Evolutionary conservation across 2,797 vertebrate genomes (phyloP), one percentile per base, ranked within the genome.

Genomic region (Nasua narica): DNA sequence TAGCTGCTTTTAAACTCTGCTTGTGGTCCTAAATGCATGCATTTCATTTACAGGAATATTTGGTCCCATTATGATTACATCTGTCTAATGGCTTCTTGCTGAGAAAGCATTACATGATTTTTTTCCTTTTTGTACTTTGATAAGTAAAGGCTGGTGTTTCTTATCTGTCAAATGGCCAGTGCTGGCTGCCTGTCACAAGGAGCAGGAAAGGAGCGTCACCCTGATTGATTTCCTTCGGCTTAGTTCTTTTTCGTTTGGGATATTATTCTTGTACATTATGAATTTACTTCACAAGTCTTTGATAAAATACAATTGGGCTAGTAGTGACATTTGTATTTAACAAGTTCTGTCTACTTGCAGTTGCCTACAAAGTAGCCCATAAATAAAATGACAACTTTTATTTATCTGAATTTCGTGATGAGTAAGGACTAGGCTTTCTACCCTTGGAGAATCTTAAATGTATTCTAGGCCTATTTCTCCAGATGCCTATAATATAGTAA

Each of bases 11-110:
- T 97, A 95, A 94, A 96, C 94, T 46, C 96, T 13, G n/a, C 91
- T 69, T 95, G 97, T 50, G 84, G 94, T 94, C 87, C 70, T 96
- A 96, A 95, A 94, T 96, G 94, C 54, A 23, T 3, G 4, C 48
- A 52, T 93, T 97, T 97, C 96, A 95, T 94, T 97, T 96, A 96
- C 86, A 92, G 97, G 91, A 95, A 97, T 97, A 96, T 97, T 97
- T 96, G 94, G 90, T 74, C 25, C 87, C 84, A 96, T 98, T 97
- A 96, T 98, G 96, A 95, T 96, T 96, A 78, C 93, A 95, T 97
- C 93, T 95, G 95, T 96, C 94, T 97, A 96, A 97, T 97, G 93
- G 97, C 90, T 98, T 97, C 96, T 96, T 96, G 94, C 97, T 97
- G 97, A 94, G 97, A 97, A 94, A 88, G 48, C 1, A n/a, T 87